Conservation (phyloP, 2,113 vertebrate species). For the Pelvicachromis taeniatus region DNA sequence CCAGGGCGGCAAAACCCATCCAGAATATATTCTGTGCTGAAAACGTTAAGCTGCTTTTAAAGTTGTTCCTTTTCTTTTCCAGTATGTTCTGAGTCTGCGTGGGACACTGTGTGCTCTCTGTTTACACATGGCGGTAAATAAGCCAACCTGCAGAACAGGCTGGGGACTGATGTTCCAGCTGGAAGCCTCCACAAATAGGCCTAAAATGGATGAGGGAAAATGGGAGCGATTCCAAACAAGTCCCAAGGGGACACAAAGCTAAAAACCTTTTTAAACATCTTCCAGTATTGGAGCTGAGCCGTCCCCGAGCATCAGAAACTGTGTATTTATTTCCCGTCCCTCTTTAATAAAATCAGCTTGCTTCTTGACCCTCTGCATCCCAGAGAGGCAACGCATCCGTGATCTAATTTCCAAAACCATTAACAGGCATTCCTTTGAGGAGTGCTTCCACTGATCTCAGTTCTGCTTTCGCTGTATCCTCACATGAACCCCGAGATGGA, state of each 20-base stretch:
- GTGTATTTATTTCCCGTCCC: slow-evolving; percentile 13
- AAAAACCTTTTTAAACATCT: slow-evolving; percentile 34
- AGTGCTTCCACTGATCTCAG: neutral
- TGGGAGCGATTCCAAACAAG: slow-evolving; percentile 42
- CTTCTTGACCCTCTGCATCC: slow-evolving; percentile 29
- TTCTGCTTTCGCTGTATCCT: slow-evolving; percentile 21
- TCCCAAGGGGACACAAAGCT: slow-evolving; percentile 4
- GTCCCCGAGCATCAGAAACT: neutral
- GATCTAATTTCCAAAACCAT: slow-evolving; percentile 35
- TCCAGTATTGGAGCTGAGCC: neutral
- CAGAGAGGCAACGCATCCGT: neutral
- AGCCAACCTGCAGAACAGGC: slow-evolving; percentile 22
- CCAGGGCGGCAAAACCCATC: neutral
- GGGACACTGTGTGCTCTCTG: neutral
- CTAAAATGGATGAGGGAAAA: slow-evolving; percentile 50
- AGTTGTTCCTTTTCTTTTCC: neutral
- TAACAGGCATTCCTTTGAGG: slow-evolving; percentile 5
- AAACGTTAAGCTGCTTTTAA: neutral
- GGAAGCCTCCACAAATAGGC: slow-evolving; percentile 37
- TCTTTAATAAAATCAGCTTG: slow-evolving; percentile 28
- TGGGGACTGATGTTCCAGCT: slow-evolving; percentile 26
- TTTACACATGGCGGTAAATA: slow-evolving; percentile 29
- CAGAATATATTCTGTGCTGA: neutral
- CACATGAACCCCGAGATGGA: slow-evolving; percentile 19
- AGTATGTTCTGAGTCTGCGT: neutral